These are phyloP conservation scores for Cerastoderma edule DNA, from an alignment of 2,888 invertebrate species.

Conservation along the genomic window DNA sequence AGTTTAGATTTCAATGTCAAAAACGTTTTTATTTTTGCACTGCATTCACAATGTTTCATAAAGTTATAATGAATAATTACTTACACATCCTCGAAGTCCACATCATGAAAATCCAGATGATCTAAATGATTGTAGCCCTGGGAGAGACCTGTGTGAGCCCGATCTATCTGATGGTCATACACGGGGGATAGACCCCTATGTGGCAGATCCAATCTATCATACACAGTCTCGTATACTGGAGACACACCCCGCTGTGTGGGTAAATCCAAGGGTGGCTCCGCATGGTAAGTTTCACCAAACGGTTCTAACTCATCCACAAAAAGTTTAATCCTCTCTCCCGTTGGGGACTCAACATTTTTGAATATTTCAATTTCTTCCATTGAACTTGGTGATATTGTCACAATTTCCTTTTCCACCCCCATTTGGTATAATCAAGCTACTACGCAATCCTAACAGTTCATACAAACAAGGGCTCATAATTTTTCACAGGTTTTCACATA, in stretches of 20 bases:
- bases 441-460: conserved; percentile 12
- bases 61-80: neutral
- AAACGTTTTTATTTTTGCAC: too few relatives aligned
- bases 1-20: too few relatives aligned
- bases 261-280: conserved; percentile 31
- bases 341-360: conserved; percentile 55
- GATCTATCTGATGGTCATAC: too few relatives aligned
- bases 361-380: conserved; percentile 72
- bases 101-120: conserved; percentile 14
- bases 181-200: too few relatives aligned
- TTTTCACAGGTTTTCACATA: conserved; percentile 22
- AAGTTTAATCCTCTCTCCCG: conserved; percentile 61
- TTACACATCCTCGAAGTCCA: conserved; percentile 10
- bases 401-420: conserved; percentile 50
- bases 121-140: too few relatives aligned
- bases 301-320: conserved; percentile 60
- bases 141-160: too few relatives aligned
- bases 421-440: conserved; percentile 35
- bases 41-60: too few relatives aligned
- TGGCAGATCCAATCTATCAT: too few relatives aligned
- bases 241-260: conserved; percentile 40
- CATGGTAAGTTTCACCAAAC: conserved; percentile 33
- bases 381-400: conserved; percentile 49
- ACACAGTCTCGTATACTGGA: too few relatives aligned
- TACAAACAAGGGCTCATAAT: conserved; percentile 15